phyloP scores from a whole-genome alignment of 2,797 vertebrate genomes.

The Tauraco hartlaubi region DNA sequence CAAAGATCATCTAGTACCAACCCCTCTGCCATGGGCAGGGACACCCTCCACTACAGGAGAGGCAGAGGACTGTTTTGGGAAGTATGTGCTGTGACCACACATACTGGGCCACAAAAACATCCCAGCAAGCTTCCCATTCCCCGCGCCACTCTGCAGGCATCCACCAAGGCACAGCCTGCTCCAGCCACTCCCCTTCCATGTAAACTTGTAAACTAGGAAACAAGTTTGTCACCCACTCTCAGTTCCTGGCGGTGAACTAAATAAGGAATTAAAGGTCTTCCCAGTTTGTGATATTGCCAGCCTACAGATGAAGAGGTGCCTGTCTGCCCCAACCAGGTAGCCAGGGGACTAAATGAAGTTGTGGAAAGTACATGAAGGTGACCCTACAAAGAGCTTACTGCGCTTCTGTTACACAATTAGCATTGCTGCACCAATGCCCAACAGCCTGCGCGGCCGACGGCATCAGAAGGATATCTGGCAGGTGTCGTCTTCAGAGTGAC shows the following conservation, averaged over 20 bases:
- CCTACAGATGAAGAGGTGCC: not conserved
- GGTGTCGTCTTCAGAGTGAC: slow-evolving; percentile 91
- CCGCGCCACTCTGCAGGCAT: fast-evolving
- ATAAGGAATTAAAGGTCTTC: not conserved
- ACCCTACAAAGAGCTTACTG: not conserved
- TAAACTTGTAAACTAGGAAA: not conserved
- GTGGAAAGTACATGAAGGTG: not conserved
- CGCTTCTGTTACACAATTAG: not conserved
- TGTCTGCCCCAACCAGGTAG: not conserved
- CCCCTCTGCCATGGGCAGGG: too few relatives aligned
- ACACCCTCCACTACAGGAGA: not conserved
- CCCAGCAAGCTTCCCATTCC: not conserved
- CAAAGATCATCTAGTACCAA: too few relatives aligned
- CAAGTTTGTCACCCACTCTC: not conserved
- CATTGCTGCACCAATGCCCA: not conserved
- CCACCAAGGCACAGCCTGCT: not conserved
- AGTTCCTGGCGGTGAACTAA: not conserved
- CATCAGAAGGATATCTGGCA: slow-evolving; percentile 95
- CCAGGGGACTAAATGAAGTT: too few relatives aligned
- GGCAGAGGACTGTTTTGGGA: not conserved
- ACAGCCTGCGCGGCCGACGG: not conserved
- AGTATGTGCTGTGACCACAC: too few relatives aligned
- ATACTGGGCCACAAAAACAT: not conserved
- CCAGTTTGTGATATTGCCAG: not conserved
- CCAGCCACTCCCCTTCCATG: not conserved